Percentiles rank a stretch among this genome's conserved stretches.
phyloP scores from a whole-genome alignment of 2,113 vertebrate species.

The cattle (Bos taurus) region DNA sequence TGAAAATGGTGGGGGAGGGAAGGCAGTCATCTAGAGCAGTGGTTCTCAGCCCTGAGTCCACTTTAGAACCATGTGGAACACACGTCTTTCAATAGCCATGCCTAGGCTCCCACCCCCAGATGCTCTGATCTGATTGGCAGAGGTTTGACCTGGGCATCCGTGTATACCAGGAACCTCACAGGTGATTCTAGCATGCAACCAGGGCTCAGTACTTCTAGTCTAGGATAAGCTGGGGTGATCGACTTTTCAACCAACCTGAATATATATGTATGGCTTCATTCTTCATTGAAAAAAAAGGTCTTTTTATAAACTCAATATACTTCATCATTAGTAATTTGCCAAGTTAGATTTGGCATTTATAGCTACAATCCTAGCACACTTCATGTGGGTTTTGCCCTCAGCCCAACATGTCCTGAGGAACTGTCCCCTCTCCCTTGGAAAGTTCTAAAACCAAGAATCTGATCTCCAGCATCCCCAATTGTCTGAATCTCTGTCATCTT shows the following conservation, averaged over 20 bases:
- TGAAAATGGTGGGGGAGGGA: neutral
- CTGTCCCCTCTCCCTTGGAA: neutral
- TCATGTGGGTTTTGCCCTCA: neutral
- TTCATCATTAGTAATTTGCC: neutral
- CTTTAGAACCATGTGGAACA: neutral
- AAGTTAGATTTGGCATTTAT: neutral
- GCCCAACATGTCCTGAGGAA: neutral
- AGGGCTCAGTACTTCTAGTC: neutral
- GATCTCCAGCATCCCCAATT: fast-evolving
- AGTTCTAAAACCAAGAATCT: neutral
- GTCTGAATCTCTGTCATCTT: neutral
- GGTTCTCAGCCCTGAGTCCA: neutral
- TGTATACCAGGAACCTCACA: neutral
- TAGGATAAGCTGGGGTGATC: neutral
- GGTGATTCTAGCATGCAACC: neutral
- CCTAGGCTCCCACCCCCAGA: neutral
- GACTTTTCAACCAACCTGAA: neutral
- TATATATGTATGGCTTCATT: neutral
- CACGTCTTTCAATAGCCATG: neutral
- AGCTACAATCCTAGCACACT: neutral
- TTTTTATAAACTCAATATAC: neutral
- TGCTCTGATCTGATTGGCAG: neutral
- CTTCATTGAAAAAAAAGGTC: neutral
- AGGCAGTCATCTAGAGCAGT: neutral
- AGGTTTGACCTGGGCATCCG: neutral